Evolutionary conservation across 2,113 vertebrate species (phyloP), one percentile per base, ranked within the genome.

Genomic region (Perca fluviatilis): DNA sequence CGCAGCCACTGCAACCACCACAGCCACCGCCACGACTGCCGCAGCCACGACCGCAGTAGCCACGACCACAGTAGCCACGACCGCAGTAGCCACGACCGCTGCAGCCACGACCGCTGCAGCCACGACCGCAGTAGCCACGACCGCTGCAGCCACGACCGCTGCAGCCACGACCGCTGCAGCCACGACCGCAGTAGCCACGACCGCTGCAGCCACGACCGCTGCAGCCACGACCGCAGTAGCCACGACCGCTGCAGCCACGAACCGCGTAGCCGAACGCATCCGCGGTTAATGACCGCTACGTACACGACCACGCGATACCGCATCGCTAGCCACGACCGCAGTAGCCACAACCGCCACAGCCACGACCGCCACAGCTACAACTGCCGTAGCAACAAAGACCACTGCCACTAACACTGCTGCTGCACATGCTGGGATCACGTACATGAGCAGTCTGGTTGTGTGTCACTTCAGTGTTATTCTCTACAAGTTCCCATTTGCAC

Each of bases 381-480:
- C 50, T 9, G 36, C 36, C 8, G 36, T 9, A 40, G 36, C 36
- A 8, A 40, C 36, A 8, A 40, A 0, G 43, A 57, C 5, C 54
- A 57, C 67, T 2, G 2, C 63, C 36, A 75, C 73, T 0, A 88
- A 9, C 43, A 15, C 57, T 6, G 72, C 77, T 14, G 50, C 19
- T 5, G 33, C 61, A 21, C 72, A 74, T 3, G 27, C 57, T 27
- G 76, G 74, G n/a, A 10, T 77, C n/a, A 16, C 11, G 9, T 69
- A 15, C 57, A 30, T 25, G 9, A 23, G 47, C 74, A 18, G 60
- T 33, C 18, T 88, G 33, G 40, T 67, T 7, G 1, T 85, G 57
- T 90, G 77, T 61, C 47, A 82, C 57, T 53, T 89, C 58, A 63
- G 60, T 19, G 23, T 79, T 2, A 13, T 56, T 9, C 30, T 91